Evolutionary conservation across 2,113 vertebrate species (phyloP).

Genomic region (rabbit (Oryctolagus cuniculus)): DNA sequence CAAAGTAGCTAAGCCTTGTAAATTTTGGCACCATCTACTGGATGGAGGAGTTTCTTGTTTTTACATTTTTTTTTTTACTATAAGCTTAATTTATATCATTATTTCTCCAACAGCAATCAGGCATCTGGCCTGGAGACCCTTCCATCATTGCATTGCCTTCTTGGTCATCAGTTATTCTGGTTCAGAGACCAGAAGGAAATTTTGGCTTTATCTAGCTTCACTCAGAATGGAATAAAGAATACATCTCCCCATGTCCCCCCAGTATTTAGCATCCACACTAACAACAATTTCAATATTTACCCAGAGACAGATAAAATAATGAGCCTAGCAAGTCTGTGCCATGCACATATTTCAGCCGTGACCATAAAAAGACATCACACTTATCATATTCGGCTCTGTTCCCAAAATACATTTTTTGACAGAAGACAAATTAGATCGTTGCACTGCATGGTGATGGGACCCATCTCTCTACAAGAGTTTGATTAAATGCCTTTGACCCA

Average conservation of each 20-base stretch:
- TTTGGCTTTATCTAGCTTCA: slow-evolving; percentile 74
- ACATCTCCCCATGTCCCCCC: slow-evolving; percentile 64
- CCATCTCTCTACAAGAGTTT: slow-evolving; percentile 73
- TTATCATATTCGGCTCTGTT: slow-evolving; percentile 73
- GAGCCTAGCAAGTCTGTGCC: slow-evolving; percentile 72
- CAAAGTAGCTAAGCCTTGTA: slow-evolving; percentile 15
- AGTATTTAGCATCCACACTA: slow-evolving; percentile 72
- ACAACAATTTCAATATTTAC: slow-evolving; percentile 79
- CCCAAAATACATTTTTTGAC: slow-evolving; percentile 81
- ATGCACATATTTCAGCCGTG: slow-evolving; percentile 68
- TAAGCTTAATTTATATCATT: slow-evolving; percentile 28
- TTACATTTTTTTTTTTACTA: slow-evolving; percentile 1
- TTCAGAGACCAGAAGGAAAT: slow-evolving; percentile 67
- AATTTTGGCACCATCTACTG: slow-evolving; percentile 60
- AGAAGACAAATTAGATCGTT: slow-evolving; percentile 80
- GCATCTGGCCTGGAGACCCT: background rate
- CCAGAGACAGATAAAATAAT: slow-evolving; percentile 79
- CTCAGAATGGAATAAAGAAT: slow-evolving; percentile 70
- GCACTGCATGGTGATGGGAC: slow-evolving; percentile 63
- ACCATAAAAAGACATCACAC: slow-evolving; percentile 70
- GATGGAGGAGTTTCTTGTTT: slow-evolving; percentile 31
- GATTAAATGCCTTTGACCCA: slow-evolving; percentile 78
- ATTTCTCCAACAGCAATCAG: slow-evolving; percentile 21
- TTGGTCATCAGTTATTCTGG: slow-evolving; percentile 54
- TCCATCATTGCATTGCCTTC: slow-evolving; percentile 3